Evolutionary conservation across 2,797 vertebrate species (phyloP).

Genomic region (Micropoecilia bifurca): DNA sequence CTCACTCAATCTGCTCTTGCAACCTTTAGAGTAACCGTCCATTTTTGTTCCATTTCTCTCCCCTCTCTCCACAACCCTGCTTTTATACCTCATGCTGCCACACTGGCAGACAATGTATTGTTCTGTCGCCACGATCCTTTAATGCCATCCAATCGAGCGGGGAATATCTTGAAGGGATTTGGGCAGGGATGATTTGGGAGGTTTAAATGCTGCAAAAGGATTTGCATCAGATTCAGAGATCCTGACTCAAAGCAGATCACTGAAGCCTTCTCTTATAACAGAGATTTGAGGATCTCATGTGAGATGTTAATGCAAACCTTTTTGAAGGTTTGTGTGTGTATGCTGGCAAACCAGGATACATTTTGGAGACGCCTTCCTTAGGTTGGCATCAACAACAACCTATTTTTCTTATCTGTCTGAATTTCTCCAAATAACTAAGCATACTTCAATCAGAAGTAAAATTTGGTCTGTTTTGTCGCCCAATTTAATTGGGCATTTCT

Average conservation of each 20-base stretch:
- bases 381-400: neutral
- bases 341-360: neutral
- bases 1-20: conserved; percentile 25
- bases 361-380: conserved; percentile 10
- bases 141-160: conserved; percentile 84
- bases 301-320: conserved; percentile 37
- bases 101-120: conserved; percentile 78
- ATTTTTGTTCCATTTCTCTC: conserved; percentile 34
- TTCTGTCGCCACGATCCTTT: conserved; percentile 82
- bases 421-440: neutral
- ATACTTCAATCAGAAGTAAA: neutral
- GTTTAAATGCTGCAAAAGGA: conserved; percentile 83
- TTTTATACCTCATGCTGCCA: conserved; percentile 59
- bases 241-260: conserved; percentile 77
- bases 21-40: conserved; percentile 29
- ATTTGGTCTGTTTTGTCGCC: neutral
- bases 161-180: conserved; percentile 88
- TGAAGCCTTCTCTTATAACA: conserved; percentile 58
- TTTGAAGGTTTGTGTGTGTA: conserved; percentile 25
- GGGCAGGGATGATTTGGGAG: conserved; percentile 81
- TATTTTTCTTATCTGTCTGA: neutral
- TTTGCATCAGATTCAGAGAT: conserved; percentile 84
- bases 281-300: conserved; percentile 43
- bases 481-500: neutral
- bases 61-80: conserved; percentile 13